Evolutionary conservation across 2,888 invertebrate species (phyloP), one percentile per base, ranked within the genome.

Genomic region (Crematogaster levior): DNA sequence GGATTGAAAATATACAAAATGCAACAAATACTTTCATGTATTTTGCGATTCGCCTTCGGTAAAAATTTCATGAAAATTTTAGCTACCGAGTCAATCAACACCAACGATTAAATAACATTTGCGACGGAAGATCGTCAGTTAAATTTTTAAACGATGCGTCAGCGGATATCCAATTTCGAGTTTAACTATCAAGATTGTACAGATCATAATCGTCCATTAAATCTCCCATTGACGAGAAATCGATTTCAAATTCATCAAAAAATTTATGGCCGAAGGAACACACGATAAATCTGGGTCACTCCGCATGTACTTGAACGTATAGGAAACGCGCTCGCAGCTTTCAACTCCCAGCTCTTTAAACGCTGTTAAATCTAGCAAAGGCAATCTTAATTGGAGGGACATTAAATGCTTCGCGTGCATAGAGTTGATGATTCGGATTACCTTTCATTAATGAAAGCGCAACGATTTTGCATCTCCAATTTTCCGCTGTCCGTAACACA

Each of bases 381-480:
- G 43, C 68, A 34, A 70, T 79, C 65, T 53, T 79, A 70, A 77
- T 68, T 68, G 70, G 30, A 56, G 43, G 30, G 70, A 79, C 56
- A 34, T 79, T 70, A 68, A 77, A 77, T 56, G 30, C 53, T 34
- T 40, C 30, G 21, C 43, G 30, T 51, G 65, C 15, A 43, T 7
- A 18, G n/a, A 7, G 43, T 48, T 46, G 65, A 75, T 51, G 75
- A 75, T 51, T 63, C n/a, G 40, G 21, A 37, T 75, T 51, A 75
- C 27, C 15, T 66, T 40, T 75, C n/a, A 37, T 40, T 66, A 66
- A 75, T 51, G n/a, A 63, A 63, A 48, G 24, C 74, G 18, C n/a
- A 24, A n/a, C 65, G n/a, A 6, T 48, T 48, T 10, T 48, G 61
- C 65, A 48, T 24, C 21, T 63, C 37, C 37, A 40, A 74, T 51